These are phyloP conservation scores for Oppia nitens DNA, from an alignment of 1,140 invertebrate species.

Conservation along the genomic window DNA sequence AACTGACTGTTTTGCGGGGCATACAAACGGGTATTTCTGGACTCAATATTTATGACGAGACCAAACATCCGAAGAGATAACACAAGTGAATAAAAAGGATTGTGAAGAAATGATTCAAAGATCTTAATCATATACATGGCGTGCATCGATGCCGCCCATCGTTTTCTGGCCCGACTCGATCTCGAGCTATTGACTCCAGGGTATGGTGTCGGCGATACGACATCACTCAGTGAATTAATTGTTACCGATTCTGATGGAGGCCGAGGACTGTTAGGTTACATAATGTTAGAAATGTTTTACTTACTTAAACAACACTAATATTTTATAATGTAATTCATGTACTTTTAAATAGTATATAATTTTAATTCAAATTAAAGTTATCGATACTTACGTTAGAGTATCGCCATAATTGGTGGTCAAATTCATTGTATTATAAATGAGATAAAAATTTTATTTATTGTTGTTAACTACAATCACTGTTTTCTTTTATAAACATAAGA, in stretches of 20 bases:
- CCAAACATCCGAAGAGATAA: neutral
- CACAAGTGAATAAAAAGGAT: neutral
- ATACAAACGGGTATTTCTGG: neutral
- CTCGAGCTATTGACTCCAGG: neutral
- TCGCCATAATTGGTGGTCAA: too few species aligned
- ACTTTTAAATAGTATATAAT: too few species aligned
- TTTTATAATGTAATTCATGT: too few species aligned
- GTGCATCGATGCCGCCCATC: neutral
- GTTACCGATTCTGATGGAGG: neutral
- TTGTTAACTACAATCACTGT: too few species aligned
- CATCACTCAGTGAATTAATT: neutral
- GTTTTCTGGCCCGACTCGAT: neutral
- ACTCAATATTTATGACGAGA: neutral
- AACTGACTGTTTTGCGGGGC: neutral
- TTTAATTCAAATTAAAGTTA: too few species aligned
- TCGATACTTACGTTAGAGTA: too few species aligned
- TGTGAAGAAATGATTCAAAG: neutral
- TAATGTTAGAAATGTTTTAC: too few species aligned
- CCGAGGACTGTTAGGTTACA: too few species aligned
- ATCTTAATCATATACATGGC: neutral
- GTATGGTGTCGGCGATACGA: neutral
- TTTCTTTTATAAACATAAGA: too few species aligned
- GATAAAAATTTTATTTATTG: too few species aligned
- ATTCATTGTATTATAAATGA: too few species aligned
- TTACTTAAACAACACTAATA: too few species aligned